Conservation (phyloP, 2,797 vertebrate species). For the Acrossocheilus wenchowensis region DNA sequence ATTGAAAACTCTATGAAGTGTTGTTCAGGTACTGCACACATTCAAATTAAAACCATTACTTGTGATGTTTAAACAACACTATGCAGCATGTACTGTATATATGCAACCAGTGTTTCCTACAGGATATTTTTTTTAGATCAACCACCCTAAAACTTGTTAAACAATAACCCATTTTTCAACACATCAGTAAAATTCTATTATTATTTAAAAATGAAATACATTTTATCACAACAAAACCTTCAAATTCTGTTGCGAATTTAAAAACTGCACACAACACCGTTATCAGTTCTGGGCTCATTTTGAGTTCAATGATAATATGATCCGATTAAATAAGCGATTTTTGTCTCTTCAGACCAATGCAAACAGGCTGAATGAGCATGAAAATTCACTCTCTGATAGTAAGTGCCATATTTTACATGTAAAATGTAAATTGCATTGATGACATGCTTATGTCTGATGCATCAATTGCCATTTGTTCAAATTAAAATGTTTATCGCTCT, state of each 20-base stretch:
- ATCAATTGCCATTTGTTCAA: background rate
- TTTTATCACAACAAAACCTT: background rate
- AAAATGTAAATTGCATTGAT: too few species aligned
- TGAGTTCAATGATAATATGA: background rate
- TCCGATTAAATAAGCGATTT: background rate
- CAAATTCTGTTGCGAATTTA: background rate
- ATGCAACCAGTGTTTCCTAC: background rate
- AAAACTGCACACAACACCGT: background rate
- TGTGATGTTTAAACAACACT: constrained; percentile 22
- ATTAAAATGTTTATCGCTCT: background rate
- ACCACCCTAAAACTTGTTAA: background rate
- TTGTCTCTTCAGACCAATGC: background rate
- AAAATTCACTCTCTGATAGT: background rate
- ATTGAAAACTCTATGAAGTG: constrained; percentile 18
- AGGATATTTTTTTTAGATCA: background rate
- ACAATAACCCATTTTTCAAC: background rate
- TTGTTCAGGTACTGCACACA: background rate
- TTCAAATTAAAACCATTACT: background rate
- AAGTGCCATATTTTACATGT: too few species aligned
- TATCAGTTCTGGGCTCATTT: background rate
- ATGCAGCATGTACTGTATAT: background rate
- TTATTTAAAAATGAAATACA: background rate
- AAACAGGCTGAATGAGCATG: background rate
- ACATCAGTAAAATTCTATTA: background rate
- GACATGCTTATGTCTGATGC: background rate